These are phyloP conservation scores for Cerceris rybyensis DNA, from an alignment of 2,888 invertebrate species.

Conservation along the genomic window DNA sequence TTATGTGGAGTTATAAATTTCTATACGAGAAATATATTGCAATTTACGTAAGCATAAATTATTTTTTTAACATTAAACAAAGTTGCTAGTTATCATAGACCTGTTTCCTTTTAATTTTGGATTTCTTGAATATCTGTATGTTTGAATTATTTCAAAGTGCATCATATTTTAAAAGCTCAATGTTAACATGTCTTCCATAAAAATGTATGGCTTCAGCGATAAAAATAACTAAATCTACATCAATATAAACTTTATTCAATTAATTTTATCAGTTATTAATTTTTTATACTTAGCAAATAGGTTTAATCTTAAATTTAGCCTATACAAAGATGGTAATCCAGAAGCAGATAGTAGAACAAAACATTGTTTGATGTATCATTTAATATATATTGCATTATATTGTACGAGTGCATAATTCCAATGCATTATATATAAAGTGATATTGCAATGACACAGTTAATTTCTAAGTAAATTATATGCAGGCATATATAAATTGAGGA, in stretches of 20 bases:
- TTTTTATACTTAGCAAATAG: not conserved
- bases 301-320: no score
- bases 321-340: no score
- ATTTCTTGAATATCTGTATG: not conserved
- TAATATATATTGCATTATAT: no score
- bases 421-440: no score
- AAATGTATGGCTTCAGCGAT: slow-evolving; percentile 18
- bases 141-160: slow-evolving; percentile 3
- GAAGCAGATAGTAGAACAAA: no score
- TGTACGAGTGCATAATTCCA: no score
- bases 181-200: slow-evolving; percentile 40
- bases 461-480: no score
- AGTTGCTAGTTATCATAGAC: not conserved
- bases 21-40: slow-evolving; percentile 5
- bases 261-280: not conserved
- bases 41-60: not conserved
- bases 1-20: slow-evolving; percentile 5
- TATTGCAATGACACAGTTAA: no score
- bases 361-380: no score
- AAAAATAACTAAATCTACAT: not conserved
- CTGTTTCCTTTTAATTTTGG: not conserved
- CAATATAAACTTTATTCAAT: not conserved
- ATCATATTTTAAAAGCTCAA: slow-evolving; percentile 15
- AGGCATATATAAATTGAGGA: no score
- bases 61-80: slow-evolving; percentile 1